phyloP scores from a whole-genome alignment of 1,140 invertebrate genomes.

The Lanistes nyassanus region DNA sequence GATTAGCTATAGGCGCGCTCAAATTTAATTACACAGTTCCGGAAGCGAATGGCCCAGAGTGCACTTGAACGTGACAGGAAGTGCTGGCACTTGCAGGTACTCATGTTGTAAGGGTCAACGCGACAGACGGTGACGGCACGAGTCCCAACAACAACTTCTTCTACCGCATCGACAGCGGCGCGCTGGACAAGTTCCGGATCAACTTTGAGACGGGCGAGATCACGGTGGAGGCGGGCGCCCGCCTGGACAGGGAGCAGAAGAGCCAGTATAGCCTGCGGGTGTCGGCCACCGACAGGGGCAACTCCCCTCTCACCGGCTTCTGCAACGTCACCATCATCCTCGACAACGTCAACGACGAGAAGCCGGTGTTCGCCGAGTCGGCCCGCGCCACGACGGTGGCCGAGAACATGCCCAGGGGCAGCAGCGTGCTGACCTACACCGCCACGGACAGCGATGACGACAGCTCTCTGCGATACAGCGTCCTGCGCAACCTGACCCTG shows the following conservation, averaged over 20 bases:
- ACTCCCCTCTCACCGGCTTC: constrained; percentile 37
- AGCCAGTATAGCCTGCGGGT: constrained; percentile 41
- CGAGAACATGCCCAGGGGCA: constrained; percentile 33
- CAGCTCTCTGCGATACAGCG: constrained; percentile 35
- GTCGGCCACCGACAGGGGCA: constrained; percentile 50
- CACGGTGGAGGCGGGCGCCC: constrained; percentile 45
- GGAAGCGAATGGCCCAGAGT: too few species aligned
- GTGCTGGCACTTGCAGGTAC: too few species aligned
- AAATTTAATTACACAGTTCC: too few species aligned
- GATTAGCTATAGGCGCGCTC: too few species aligned
- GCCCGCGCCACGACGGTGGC: constrained; percentile 18
- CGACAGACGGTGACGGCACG: constrained; percentile 47
- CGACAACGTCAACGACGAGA: constrained; percentile 46
- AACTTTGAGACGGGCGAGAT: constrained; percentile 48
- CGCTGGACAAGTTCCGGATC: constrained; percentile 53
- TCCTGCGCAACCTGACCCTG: constrained; percentile 29
- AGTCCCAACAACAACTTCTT: constrained; percentile 52
- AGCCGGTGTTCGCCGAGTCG: constrained; percentile 20
- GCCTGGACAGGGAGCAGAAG: constrained; percentile 45
- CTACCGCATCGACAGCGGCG: constrained; percentile 53
- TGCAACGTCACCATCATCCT: constrained; percentile 41
- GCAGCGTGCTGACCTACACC: constrained; percentile 31
- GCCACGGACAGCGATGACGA: constrained; percentile 46
- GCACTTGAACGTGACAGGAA: too few species aligned
- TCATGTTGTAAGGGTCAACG: constrained; percentile 36